A percentile compares a stretch with the other conserved stretches of the same genome.
Conservation (phyloP, 2,888 invertebrate species). For the Trissolcus brochymenae region DNA sequence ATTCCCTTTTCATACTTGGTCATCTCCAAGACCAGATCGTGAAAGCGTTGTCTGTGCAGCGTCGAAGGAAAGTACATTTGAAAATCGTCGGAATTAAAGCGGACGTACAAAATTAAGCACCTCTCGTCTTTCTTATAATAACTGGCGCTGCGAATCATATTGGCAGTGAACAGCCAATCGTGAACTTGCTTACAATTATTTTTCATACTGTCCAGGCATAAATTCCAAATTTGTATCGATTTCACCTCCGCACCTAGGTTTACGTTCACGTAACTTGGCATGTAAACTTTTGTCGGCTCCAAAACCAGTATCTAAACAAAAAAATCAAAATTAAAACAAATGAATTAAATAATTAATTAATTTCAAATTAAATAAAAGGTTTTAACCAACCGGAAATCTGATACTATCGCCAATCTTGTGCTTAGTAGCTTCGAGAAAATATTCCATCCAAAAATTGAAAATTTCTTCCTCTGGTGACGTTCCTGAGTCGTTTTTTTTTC, state of each 20-base stretch:
- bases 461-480: constrained; percentile 89
- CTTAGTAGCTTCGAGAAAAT: constrained; percentile 95
- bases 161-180: constrained; percentile 95
- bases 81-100: constrained; percentile 98
- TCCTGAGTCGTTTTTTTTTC: constrained; percentile 86
- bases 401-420: constrained; percentile 86
- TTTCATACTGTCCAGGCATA: constrained; percentile 87
- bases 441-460: constrained; percentile 99
- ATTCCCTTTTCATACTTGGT: constrained; percentile 91
- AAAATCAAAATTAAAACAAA: constrained; percentile 11
- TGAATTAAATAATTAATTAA: no score
- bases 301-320: constrained; percentile 84
- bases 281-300: constrained; percentile 93
- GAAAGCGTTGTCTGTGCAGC: constrained; percentile 88
- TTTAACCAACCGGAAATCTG: constrained; percentile 91
- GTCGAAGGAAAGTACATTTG: constrained; percentile 98
- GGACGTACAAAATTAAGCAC: constrained; percentile 97
- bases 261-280: constrained; percentile 97
- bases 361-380: no score
- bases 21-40: constrained; percentile 90
- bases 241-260: constrained; percentile 96
- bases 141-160: constrained; percentile 92
- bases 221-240: constrained; percentile 91
- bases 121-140: constrained; percentile 97
- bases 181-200: constrained; percentile 90